These are phyloP conservation scores for Eupithecia tripunctaria DNA, from an alignment of 2,888 invertebrate species.

Conservation along the genomic window DNA sequence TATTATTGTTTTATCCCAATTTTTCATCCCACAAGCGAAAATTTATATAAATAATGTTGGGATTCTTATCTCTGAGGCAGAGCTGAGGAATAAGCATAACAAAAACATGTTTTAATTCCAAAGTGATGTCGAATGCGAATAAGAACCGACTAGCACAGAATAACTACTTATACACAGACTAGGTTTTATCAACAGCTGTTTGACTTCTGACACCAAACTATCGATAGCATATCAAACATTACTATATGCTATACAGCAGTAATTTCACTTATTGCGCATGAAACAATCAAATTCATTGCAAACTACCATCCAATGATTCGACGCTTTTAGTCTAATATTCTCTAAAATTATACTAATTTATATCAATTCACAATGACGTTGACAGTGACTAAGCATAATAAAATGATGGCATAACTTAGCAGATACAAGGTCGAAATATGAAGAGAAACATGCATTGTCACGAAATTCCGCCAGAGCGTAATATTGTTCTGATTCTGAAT, in stretches of 20 bases:
- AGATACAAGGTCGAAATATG: constrained; percentile 5
- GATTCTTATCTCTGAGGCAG: too few relatives aligned
- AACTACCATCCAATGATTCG: constrained; percentile 10
- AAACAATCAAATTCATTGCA: too few relatives aligned
- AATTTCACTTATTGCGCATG: constrained; percentile 13
- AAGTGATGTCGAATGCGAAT: background rate
- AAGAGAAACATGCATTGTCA: constrained; percentile 12
- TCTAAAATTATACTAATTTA: background rate
- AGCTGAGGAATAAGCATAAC: too few relatives aligned
- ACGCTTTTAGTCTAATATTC: background rate
- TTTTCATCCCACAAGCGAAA: too few relatives aligned
- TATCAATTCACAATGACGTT: background rate
- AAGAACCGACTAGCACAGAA: background rate
- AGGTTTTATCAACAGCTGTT: constrained; percentile 14
- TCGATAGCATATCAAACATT: constrained; percentile 21
- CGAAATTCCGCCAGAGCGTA: constrained; percentile 9
- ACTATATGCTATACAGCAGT: constrained; percentile 6
- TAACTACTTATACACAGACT: background rate
- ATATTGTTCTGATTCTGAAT: constrained; percentile 17
- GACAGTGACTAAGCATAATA: background rate
- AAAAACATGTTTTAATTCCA: too few relatives aligned
- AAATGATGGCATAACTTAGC: background rate
- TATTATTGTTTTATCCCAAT: too few relatives aligned
- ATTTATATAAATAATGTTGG: too few relatives aligned
- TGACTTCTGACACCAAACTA: constrained; percentile 18